A percentile compares a stretch with the other conserved stretches of the same genome.
phyloP scores from a whole-genome alignment of 2,113 vertebrate genomes.

The Trematocara nigrifrons region DNA sequence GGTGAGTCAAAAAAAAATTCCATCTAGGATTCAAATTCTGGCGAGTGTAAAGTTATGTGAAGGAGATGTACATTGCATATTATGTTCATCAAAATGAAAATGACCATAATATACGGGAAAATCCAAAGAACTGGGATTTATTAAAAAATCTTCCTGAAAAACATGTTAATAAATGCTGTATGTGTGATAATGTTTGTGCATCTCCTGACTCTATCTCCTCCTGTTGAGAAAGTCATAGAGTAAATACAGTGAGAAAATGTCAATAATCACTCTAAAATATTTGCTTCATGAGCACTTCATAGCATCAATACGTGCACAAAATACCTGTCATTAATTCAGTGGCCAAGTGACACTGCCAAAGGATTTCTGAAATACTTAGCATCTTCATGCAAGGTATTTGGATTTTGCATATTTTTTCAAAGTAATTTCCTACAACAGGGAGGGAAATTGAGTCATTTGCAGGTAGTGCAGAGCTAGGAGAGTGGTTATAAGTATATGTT shows the following conservation, averaged over 20 bases:
- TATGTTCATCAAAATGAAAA: neutral
- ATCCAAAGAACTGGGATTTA: neutral
- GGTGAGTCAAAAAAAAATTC: neutral
- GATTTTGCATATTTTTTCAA: constrained; percentile 6
- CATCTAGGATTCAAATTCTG: neutral
- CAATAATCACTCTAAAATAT: neutral
- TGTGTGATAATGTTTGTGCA: neutral
- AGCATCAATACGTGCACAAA: neutral
- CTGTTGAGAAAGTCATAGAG: neutral
- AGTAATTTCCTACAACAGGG: constrained; percentile 7
- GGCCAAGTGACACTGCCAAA: neutral
- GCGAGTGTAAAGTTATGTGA: neutral
- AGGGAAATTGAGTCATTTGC: constrained; percentile 42
- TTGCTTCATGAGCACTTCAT: neutral
- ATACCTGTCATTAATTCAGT: neutral
- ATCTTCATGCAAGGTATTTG: neutral
- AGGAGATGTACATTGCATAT: neutral
- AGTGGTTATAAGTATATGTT: constrained; percentile 55
- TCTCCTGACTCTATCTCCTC: neutral
- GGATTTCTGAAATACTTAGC: neutral
- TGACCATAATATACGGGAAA: neutral
- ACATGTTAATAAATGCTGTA: neutral
- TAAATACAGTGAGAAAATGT: neutral
- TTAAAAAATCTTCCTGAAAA: neutral
- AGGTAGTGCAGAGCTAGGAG: constrained; percentile 1